Base-by-base conservation (phyloP, 2,797 vertebrate species). In the Enteromius mattozi region DNA sequence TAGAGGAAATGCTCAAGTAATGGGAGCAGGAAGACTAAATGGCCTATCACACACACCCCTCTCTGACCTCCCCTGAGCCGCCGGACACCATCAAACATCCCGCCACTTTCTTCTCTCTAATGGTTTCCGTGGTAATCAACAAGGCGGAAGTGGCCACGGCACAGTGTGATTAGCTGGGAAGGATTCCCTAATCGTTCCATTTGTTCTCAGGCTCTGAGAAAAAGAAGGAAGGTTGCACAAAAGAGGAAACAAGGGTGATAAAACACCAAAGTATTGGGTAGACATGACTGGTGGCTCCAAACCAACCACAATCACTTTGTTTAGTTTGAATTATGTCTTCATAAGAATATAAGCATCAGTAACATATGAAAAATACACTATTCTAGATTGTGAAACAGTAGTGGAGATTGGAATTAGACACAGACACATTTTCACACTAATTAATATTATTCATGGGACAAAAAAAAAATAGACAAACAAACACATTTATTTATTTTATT, bases 101-200 rank as follows among this genome's bases (percentile, higher is more conserved):
- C 94, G 92, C 93, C 96, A 96, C 94, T 96, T 96, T 96, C 93
- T 96, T 96, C 94, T 96, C 80, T 89, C 94, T 96, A 96, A 96
- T 96, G 95, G 95, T 96, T 97, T 97, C 96, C 96, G 96, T 92
- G 90, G 95, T 96, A 97, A 97, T 97, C 96, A 96, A 94, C 89
- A 87, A 89, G 93, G 93, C 87, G 93, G 96, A 97, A 97, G 95
- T 96, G 92, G 83, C 93, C 95, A 95, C 94, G 94, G 93, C 93
- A 92, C 88, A 85, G 93, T 91, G 92, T 93, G 95, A 97, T 97
- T 90, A 85, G 91, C 94, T 92, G 90, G 82, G 91, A 93, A 95
- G 92, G 93, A 95, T 96, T 96, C 92, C 92, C 94, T 94, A 93
- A 95, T 95, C 90, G 91, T 93, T 93, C 88, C 78, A 78, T 95